These are phyloP conservation scores for Tanypteryx hageni DNA, from an alignment of 2,888 invertebrate genomes.

Conservation along the genomic window DNA sequence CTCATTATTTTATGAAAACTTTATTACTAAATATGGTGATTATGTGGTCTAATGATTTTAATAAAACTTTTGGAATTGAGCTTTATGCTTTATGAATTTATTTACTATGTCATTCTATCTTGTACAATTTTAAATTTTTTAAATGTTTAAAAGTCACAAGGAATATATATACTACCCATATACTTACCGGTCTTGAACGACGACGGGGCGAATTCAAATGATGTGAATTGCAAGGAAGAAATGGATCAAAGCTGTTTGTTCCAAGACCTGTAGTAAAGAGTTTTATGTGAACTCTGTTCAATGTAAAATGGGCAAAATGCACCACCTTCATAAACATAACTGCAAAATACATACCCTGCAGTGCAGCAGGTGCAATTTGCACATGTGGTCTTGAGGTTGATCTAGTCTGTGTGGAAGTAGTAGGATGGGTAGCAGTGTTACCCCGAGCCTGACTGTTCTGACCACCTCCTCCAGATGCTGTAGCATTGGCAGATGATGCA, in stretches of 20 bases:
- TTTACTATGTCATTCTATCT: too few relatives aligned
- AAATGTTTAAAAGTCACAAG: too few relatives aligned
- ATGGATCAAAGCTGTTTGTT: constrained; percentile 79
- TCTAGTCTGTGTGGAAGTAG: constrained; percentile 83
- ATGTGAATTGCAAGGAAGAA: constrained; percentile 85
- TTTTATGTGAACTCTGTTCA: background rate
- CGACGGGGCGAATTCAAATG: constrained; percentile 76
- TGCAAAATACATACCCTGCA: constrained; percentile 56
- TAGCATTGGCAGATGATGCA: constrained; percentile 67
- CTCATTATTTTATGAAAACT: too few relatives aligned
- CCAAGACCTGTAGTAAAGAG: constrained; percentile 64
- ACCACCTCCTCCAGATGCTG: constrained; percentile 49
- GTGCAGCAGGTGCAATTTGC: constrained; percentile 76
- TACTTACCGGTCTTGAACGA: constrained; percentile 63
- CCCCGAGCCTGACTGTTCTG: constrained; percentile 78
- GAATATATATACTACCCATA: too few relatives aligned
- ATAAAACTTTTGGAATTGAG: too few relatives aligned
- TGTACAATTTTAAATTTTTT: too few relatives aligned
- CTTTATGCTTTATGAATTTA: too few relatives aligned
- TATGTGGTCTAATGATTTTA: too few relatives aligned
- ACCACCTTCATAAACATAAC: background rate
- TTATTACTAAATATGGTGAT: too few relatives aligned
- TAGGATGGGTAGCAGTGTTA: constrained; percentile 83
- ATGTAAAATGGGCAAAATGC: background rate
- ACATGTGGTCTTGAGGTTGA: constrained; percentile 84